Evolutionary conservation across 2,888 invertebrate species (phyloP).

Genomic region (Mechanitis messenoides): DNA sequence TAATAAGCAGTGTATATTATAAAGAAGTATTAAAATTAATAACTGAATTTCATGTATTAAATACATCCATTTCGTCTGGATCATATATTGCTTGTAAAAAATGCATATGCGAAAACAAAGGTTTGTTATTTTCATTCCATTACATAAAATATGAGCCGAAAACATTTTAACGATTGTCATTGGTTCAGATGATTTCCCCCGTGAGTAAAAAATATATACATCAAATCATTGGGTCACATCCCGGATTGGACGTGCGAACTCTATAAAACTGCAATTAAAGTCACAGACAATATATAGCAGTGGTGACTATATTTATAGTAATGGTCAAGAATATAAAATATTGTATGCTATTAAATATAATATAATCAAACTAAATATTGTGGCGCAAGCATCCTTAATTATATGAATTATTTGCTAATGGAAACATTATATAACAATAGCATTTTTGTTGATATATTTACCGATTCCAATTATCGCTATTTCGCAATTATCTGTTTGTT

Average conservation of each 20-base stretch:
- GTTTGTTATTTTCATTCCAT: neutral
- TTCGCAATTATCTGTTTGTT: slow-evolving; percentile 1
- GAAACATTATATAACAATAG: too few relatives aligned
- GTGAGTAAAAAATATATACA: slow-evolving; percentile 4
- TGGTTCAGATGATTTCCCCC: slow-evolving; percentile 5
- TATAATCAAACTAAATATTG: too few relatives aligned
- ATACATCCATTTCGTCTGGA: too few relatives aligned
- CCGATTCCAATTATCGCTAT: neutral
- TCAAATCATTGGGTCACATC: slow-evolving; percentile 6
- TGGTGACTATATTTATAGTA: too few relatives aligned
- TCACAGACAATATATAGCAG: neutral
- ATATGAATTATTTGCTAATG: too few relatives aligned
- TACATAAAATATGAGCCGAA: slow-evolving; percentile 5
- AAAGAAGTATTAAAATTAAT: too few relatives aligned
- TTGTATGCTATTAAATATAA: too few relatives aligned
- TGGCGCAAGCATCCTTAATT: too few relatives aligned
- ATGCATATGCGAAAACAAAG: neutral
- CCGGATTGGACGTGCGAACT: neutral
- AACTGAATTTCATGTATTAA: too few relatives aligned
- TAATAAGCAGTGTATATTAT: too few relatives aligned
- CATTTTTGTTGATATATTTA: too few relatives aligned
- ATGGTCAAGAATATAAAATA: too few relatives aligned
- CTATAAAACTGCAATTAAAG: slow-evolving; percentile 6
- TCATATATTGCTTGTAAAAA: neutral
- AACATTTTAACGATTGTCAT: slow-evolving; percentile 8